Evolutionary conservation across 1,140 invertebrate species (phyloP), one percentile per base, ranked within the genome.

Genomic region (Drosophila santomea): DNA sequence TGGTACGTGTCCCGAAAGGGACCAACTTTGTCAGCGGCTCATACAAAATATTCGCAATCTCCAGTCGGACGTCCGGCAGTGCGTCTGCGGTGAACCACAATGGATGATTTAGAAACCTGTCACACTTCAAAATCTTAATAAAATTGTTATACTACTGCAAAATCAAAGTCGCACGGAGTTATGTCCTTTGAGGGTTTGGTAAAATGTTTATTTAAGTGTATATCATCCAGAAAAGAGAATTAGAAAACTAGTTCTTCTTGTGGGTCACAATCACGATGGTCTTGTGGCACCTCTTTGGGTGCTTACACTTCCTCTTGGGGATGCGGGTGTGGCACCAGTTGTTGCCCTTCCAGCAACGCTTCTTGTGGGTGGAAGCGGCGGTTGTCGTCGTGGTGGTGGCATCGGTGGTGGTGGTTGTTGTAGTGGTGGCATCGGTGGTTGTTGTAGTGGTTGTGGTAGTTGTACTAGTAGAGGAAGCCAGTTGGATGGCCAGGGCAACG

Each of bases 401-500:
- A 2, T 20, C 20, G 20, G 20, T 20, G 20, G 20, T 20, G 20
- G 20, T 20, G 20, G 20, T 20, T 20, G 20, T 20, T 20, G 20
- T 32, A 0, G 58, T 32, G 0, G 56, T 14, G 3, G 41, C 11
- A 0, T 41, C 44, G 20, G 20, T 20, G 8, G 62, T 28, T 3
- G 64, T 28, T 4, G 50, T 45, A 0, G 61, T 59, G 3, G 62
- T 15, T 2, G 60, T 17, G 2, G 51, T 36, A 2, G 51, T 47
- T 0, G 20, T 0, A 10, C 20, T 28, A 15, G 6, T 0, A 2
- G 41, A 55, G 0, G 15, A 17, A 7, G 17, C 20, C 25, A 41
- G 20, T 38, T 67, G 64, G n/a, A 67, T 61, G 25, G 64, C 36
- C 2, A 67, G 17, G 12, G 20, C 47, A 10, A 67, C 20, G 5